Base-by-base conservation (phyloP, 37 sponge, comb jelly and placozoan genomes). In the Ephydatia muelleri region DNA sequence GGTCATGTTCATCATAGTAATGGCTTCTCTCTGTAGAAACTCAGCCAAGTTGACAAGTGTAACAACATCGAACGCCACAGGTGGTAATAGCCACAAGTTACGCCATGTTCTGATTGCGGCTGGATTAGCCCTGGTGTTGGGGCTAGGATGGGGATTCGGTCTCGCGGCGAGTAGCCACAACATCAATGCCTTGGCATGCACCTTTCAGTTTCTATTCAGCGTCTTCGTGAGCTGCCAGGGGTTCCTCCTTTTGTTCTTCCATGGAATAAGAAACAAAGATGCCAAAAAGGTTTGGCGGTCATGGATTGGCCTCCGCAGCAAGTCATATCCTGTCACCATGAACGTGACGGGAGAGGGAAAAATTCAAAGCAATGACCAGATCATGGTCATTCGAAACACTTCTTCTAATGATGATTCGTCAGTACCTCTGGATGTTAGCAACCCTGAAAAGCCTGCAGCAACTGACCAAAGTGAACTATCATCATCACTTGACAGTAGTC, bases 111-210 rank as follows among this genome's bases (percentile, higher is more conserved):
- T n/a, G n/a, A n/a, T n/a, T n/a, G n/a, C n/a, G n/a, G n/a, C n/a
- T n/a, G n/a, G n/a, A n/a, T n/a, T 91, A n/a, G 83, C 92, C 19
- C 34, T 84, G 8, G 43, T 87, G 36, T 84, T 91, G 34, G 92
- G 92, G 28, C 84, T 91, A 65, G 92, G 92, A 3, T 91, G 92
- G 92, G 84, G 68, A 4, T 36, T 84, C 75, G 92, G 92, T 38
- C 80, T 91, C 32, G 38, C 72, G 6, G 88, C 92, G 34, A 91
- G 80, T 38, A 82, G 79, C 37, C 73, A 77, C 49, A 3, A 72
- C 3, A 30, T 67, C 16, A 65, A 36, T 38, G 84, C 29, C 72
- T n/a, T 87, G 26, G 48, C 76, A 30, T 78, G 76, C 14, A 36
- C 57, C 38, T 76, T 81, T 38, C 75, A 66, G n/a, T 73, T 81